phyloP scores from a whole-genome alignment of 2,888 invertebrate genomes.

The Hirtodrosophila cameraria region DNA sequence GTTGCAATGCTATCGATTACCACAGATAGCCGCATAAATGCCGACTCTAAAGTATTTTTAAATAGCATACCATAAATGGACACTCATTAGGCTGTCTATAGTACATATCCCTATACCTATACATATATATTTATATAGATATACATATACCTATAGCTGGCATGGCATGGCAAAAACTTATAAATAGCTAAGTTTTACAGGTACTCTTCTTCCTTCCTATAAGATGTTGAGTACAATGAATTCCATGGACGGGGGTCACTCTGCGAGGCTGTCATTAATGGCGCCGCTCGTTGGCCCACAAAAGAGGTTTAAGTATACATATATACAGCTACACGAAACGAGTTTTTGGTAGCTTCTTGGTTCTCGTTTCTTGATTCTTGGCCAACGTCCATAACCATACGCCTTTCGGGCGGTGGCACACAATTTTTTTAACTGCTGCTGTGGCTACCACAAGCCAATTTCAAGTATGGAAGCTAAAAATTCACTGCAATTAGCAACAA shows the following conservation, averaged over 20 bases:
- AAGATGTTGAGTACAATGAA: constrained; percentile 35
- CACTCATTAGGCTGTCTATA: constrained; percentile 52
- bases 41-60: constrained; percentile 54
- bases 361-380: constrained; percentile 29
- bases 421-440: constrained; percentile 18
- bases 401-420: constrained; percentile 50
- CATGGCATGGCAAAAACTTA: constrained; percentile 34
- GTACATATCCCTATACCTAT: background rate
- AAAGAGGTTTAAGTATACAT: constrained; percentile 49
- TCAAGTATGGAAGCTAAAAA: constrained; percentile 34
- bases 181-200: constrained; percentile 41
- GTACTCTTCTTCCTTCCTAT: constrained; percentile 1
- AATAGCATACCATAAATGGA: constrained; percentile 72
- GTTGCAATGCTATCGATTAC: constrained; percentile 74
- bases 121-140: too few species aligned
- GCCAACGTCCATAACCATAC: constrained; percentile 19
- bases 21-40: constrained; percentile 25
- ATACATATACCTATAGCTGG: background rate
- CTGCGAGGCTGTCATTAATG: constrained; percentile 72
- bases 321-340: constrained; percentile 55
- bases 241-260: constrained; percentile 45
- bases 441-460: constrained; percentile 37
- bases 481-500: constrained; percentile 55
- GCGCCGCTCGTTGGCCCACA: constrained; percentile 79
- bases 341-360: constrained; percentile 45